Conservation (phyloP, 2,797 vertebrate genomes). For the Miichthys miiuy region DNA sequence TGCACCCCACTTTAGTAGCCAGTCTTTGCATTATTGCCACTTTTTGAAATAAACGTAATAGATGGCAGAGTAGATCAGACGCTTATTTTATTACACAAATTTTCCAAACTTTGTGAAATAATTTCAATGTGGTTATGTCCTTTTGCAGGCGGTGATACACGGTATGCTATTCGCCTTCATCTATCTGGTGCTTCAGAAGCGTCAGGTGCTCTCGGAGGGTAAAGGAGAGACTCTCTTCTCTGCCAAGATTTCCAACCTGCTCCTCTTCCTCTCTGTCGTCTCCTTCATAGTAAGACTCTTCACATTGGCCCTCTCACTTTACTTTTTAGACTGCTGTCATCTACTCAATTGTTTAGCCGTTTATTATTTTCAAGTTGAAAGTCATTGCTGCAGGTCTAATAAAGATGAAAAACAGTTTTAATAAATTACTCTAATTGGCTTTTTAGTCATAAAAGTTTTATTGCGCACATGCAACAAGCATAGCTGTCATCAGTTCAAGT, state of each 20-base stretch:
- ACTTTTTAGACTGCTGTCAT: background rate
- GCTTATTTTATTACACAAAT: background rate
- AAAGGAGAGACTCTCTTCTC: constrained; percentile 95
- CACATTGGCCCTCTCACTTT: background rate
- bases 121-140: background rate
- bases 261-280: constrained; percentile 92
- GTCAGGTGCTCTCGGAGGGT: constrained; percentile 91
- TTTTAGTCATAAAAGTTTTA: too few species aligned
- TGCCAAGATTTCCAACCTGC: constrained; percentile 90
- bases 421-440: too few species aligned
- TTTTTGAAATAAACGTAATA: background rate
- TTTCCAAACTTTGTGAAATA: background rate
- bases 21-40: background rate
- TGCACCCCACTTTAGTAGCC: background rate
- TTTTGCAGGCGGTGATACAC: constrained; percentile 92
- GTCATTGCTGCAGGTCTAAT: background rate
- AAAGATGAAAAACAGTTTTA: too few species aligned
- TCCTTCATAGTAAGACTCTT: constrained; percentile 91
- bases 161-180: constrained; percentile 97
- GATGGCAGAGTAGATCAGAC: background rate
- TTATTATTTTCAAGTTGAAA: background rate
- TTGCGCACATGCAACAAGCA: too few species aligned
- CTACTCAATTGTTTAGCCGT: background rate
- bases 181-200: constrained; percentile 95
- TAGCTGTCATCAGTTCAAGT: too few species aligned